Conservation (phyloP, 2,888 invertebrate genomes). For the Acleris holmiana region DNA sequence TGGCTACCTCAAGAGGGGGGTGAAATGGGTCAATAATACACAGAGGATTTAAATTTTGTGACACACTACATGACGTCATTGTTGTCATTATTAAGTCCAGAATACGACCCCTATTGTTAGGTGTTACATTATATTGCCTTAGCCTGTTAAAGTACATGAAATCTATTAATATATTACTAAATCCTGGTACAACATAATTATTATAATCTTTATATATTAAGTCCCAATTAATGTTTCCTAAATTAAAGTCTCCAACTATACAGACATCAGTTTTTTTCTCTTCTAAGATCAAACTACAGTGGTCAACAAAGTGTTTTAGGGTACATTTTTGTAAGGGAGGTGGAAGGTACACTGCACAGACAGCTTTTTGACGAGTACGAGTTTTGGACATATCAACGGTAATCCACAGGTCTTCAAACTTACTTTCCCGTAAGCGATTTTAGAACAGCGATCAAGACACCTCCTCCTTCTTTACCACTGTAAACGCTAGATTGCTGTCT, state of each 20-base stretch:
- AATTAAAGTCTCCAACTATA: no score
- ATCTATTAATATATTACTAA: slow-evolving; percentile 9
- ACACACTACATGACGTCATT: neutral
- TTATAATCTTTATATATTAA: neutral
- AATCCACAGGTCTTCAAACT: neutral
- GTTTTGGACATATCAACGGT: neutral
- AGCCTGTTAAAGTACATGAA: slow-evolving; percentile 13
- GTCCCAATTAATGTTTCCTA: no score
- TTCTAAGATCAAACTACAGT: neutral
- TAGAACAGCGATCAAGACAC: neutral
- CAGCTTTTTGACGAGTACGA: neutral
- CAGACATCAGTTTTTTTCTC: neutral
- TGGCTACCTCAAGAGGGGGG: no score
- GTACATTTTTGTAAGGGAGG: neutral
- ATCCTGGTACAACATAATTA: slow-evolving; percentile 6
- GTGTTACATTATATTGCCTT: slow-evolving; percentile 2
- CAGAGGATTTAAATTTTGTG: neutral
- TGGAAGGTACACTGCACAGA: neutral
- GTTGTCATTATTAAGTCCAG: slow-evolving; percentile 11
- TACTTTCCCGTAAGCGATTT: neutral
- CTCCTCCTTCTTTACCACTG: neutral
- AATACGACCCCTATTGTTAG: slow-evolving; percentile 5
- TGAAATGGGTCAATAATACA: slow-evolving; percentile 3
- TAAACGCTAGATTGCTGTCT: no score
- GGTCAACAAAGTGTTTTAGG: slow-evolving; percentile 1